Percentiles rank a stretch among this genome's conserved stretches.
These are phyloP conservation scores for Callocephalon fimbriatum DNA, from an alignment of 2,113 vertebrate genomes.

Conservation along the genomic window DNA sequence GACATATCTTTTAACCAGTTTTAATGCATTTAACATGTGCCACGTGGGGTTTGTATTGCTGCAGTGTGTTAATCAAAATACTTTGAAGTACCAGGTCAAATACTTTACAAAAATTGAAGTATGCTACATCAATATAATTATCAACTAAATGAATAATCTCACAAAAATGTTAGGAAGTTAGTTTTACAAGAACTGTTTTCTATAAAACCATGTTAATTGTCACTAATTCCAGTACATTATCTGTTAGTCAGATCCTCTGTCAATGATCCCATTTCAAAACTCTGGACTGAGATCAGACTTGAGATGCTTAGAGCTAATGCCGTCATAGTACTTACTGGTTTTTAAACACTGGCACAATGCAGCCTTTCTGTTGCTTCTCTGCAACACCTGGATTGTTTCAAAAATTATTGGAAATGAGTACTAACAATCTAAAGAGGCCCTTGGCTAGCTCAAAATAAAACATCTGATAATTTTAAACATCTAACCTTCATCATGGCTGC, in stretches of 20 bases:
- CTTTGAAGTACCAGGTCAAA: background rate
- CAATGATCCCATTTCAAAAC: background rate
- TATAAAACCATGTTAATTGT: background rate
- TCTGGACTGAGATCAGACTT: background rate
- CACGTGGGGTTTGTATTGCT: background rate
- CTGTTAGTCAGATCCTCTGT: background rate
- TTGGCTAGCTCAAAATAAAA: background rate
- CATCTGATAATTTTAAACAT: background rate
- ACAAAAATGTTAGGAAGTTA: background rate
- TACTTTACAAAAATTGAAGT: background rate
- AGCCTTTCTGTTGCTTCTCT: background rate
- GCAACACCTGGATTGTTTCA: background rate
- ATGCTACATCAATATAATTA: background rate
- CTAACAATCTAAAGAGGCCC: background rate
- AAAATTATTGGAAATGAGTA: background rate
- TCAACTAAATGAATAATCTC: background rate
- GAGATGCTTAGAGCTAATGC: background rate
- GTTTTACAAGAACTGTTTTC: background rate
- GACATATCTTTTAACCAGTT: background rate
- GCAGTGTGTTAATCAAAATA: background rate
- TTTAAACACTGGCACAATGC: background rate
- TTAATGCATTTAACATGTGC: background rate
- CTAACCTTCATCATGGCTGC: background rate
- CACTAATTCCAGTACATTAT: background rate
- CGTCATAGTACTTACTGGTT: background rate